Evolutionary conservation across 1,140 invertebrate species (phyloP).

Genomic region (Asobara japonica): DNA sequence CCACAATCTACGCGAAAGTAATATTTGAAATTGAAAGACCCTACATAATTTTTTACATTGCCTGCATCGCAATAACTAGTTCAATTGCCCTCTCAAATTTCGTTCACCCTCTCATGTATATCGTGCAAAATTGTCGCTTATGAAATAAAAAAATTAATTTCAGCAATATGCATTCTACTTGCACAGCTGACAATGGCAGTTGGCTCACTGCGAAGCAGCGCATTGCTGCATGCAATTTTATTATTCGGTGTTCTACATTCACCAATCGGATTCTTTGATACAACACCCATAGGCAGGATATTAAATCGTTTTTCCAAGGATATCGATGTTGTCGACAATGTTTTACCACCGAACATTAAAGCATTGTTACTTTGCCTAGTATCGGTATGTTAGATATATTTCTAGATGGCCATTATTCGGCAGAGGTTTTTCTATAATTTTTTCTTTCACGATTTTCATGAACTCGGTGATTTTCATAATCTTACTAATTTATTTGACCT

Average conservation of each 20-base stretch:
- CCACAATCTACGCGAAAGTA: no score
- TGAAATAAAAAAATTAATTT: constrained; percentile 43
- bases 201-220: constrained; percentile 59
- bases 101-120: no score
- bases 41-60: no score
- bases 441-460: no score
- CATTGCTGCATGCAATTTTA: constrained; percentile 56
- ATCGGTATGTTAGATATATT: constrained; percentile 69
- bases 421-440: no score
- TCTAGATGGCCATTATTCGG: no score
- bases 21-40: no score
- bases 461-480: no score
- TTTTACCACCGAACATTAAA: constrained; percentile 64
- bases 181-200: constrained; percentile 56
- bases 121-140: no score
- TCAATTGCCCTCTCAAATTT: no score
- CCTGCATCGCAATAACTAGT: no score
- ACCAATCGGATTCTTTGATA: constrained; percentile 72
- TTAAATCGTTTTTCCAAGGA: constrained; percentile 72
- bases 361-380: constrained; percentile 69
- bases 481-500: no score
- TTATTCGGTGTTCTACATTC: constrained; percentile 47
- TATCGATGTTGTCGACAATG: constrained; percentile 65
- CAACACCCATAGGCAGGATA: constrained; percentile 70
- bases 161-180: constrained; percentile 59